Base-by-base conservation (phyloP, 2,888 invertebrate genomes). In the Athrips mouffetella region DNA sequence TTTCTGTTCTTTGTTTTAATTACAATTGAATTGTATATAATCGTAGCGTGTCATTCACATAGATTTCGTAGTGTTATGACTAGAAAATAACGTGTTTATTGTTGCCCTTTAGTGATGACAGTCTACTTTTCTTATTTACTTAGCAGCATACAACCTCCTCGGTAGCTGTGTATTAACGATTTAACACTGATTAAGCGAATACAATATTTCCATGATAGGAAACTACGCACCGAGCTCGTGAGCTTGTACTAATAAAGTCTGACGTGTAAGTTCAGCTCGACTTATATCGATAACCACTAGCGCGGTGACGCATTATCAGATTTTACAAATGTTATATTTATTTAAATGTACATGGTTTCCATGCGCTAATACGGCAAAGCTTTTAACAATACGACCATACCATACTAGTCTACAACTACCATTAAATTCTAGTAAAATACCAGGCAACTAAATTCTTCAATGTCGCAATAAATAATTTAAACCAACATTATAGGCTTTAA, bases 151-250 rank as follows among this genome's bases (percentile, higher is more conserved):
- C 70, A 75, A 80, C 77, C 75, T 76, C 76, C 70, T 70, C 70
- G 70, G 70, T 69, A 61, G 73, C 61, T 56, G 67, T 69, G 68
- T 72, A 70, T 73, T 71, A 68, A 77, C 64, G 67, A 76, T 72
- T 76, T 73, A 77, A 83, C 77, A 81, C 70, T 66, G 71, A 80
- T 63, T 73, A 83, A 82, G 82, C 80, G 64, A 70, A 65, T 70
- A 65, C 62, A 65, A 60, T 67, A 64, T 57, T 67, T 62, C 47
- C 23, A 59, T 67, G 45, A 54, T 53, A 51, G 54, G 58, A 59
- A 62, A 63, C 58, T 60, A 58, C 57, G 55, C 58, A 65, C 67
- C 65, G 62, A 54, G 52, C 59, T 53, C 16, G 57, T 53, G 54
- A 48, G 50, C 50, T 48, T 45, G 52, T 53, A 61, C 59, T 51